These are phyloP conservation scores for Leptinotarsa haldemani DNA, from an alignment of 2,888 invertebrate species.

Conservation along the genomic window DNA sequence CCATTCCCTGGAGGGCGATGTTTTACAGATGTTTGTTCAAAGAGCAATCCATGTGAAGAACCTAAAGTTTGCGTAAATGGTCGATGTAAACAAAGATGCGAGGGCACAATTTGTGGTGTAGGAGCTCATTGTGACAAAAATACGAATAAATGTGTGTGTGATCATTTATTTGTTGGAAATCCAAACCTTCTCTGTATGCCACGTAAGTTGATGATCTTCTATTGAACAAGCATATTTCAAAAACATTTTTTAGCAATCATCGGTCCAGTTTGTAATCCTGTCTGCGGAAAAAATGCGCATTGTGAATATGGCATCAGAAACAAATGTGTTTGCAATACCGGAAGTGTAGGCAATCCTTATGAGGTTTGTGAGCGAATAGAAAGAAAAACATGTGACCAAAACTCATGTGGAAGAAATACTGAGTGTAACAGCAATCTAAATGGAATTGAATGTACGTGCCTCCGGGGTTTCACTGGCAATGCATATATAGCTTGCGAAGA, in stretches of 20 bases:
- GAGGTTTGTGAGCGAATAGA: constrained; percentile 79
- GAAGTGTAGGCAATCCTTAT: constrained; percentile 89
- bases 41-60: constrained; percentile 79
- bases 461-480: constrained; percentile 86
- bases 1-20: constrained; percentile 93
- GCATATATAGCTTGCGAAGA: constrained; percentile 86
- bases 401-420: constrained; percentile 82
- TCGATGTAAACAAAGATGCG: constrained; percentile 89
- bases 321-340: constrained; percentile 85
- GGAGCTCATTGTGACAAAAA: constrained; percentile 87
- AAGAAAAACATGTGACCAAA: constrained; percentile 77
- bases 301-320: constrained; percentile 85
- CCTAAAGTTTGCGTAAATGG: constrained; percentile 88
- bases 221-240: constrained; percentile 26
- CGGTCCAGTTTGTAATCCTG: constrained; percentile 83
- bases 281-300: constrained; percentile 85
- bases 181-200: constrained; percentile 92
- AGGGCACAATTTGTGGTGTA: constrained; percentile 87
- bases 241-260: constrained; percentile 72
- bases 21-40: constrained; percentile 83
- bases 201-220: constrained; percentile 72
- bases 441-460: constrained; percentile 84
- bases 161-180: constrained; percentile 89
- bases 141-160: constrained; percentile 86
- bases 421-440: constrained; percentile 82